phyloP scores from a whole-genome alignment of 1,140 invertebrate species.

The Drosophila sechellia region DNA sequence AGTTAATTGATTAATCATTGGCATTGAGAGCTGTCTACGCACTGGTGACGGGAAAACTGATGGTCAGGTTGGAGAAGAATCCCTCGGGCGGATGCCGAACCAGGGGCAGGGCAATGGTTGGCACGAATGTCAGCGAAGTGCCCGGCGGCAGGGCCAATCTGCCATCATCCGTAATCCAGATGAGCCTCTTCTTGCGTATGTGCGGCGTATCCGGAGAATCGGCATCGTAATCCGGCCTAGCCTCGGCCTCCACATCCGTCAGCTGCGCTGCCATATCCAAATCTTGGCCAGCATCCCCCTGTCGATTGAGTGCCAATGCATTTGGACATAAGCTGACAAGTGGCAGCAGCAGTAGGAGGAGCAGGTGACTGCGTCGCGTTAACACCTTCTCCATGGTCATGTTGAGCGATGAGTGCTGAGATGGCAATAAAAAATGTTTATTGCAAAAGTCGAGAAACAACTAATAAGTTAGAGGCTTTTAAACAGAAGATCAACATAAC shows the following conservation, averaged over 20 bases:
- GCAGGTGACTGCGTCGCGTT: conserved; percentile 3
- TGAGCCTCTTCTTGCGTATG: conserved; percentile 91
- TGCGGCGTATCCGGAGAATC: conserved; percentile 85
- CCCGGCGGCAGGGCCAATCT: conserved; percentile 92
- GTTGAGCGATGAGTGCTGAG: conserved; percentile 28
- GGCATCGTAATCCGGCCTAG: conserved; percentile 13
- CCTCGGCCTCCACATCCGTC: conserved; percentile 51
- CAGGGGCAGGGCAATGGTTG: conserved; percentile 92
- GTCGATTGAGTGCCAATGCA: conserved; percentile 27
- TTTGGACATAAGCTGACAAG: conserved; percentile 32
- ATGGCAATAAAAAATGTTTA: conserved; percentile 17
- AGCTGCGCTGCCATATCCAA: conserved; percentile 55
- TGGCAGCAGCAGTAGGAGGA: conserved; percentile 26
- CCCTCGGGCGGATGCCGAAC: conserved; percentile 93
- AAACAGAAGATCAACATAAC: not conserved
- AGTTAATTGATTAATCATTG: conserved; percentile 39
- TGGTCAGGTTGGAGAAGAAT: conserved; percentile 93
- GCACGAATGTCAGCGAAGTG: conserved; percentile 91
- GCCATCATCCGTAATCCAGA: conserved; percentile 93
- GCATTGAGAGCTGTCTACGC: conserved; percentile 84
- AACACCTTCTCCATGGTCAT: conserved; percentile 18
- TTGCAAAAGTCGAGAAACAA: conserved; percentile 2
- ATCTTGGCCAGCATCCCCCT: conserved; percentile 33
- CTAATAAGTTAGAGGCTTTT: conserved; percentile 12
- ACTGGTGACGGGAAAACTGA: conserved; percentile 95